Evolutionary conservation across 2,888 invertebrate species (phyloP).

Genomic region (Stenolophus ochropezus): DNA sequence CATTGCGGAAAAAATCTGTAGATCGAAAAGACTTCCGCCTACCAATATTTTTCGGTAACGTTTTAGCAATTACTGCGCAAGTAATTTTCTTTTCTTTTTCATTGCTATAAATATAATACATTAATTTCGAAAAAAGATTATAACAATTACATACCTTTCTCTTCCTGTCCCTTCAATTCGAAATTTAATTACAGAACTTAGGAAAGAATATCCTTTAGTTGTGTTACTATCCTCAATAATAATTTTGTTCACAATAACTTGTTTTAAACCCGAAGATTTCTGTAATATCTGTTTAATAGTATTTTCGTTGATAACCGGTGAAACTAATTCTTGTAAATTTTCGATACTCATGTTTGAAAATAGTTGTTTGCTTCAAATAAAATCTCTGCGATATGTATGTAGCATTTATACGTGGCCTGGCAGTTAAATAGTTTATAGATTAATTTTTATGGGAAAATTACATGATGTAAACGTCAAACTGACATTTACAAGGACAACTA

Average conservation of each 20-base stretch:
- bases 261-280: slow-evolving; percentile 63
- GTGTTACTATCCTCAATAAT: slow-evolving; percentile 71
- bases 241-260: slow-evolving; percentile 71
- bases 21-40: slow-evolving; percentile 80
- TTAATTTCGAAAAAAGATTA: background rate
- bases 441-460: background rate
- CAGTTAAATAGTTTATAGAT: slow-evolving; percentile 14
- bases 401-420: background rate
- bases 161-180: slow-evolving; percentile 74
- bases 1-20: slow-evolving; percentile 82
- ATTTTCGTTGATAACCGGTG: slow-evolving; percentile 65
- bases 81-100: slow-evolving; percentile 59
- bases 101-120: slow-evolving; percentile 36
- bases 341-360: slow-evolving; percentile 50
- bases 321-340: slow-evolving; percentile 63
- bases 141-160: slow-evolving; percentile 42
- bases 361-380: background rate
- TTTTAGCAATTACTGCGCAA: slow-evolving; percentile 79
- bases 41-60: slow-evolving; percentile 79
- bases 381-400: background rate
- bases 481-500: background rate
- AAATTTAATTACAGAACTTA: slow-evolving; percentile 80
- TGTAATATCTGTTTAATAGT: slow-evolving; percentile 65
- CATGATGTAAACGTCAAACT: slow-evolving; percentile 19
- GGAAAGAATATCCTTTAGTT: slow-evolving; percentile 82